Percentiles rank a stretch among this genome's conserved stretches.
Evolutionary conservation across 2,797 vertebrate genomes (phyloP).

Genomic region (Hemibagrus guttatus): DNA sequence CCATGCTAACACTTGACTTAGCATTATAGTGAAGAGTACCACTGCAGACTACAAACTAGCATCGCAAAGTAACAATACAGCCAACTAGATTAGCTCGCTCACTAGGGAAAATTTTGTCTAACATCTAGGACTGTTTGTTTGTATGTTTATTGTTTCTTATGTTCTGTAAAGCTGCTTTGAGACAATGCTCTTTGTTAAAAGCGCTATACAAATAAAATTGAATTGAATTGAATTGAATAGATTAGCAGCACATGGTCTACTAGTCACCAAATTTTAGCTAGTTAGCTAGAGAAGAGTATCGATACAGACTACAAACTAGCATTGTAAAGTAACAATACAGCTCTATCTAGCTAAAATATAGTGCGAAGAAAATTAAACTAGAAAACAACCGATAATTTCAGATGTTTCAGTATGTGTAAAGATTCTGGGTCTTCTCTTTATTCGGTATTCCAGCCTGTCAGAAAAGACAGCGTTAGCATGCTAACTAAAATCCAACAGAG

Average conservation of each 20-base stretch:
- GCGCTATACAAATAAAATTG: too few relatives aligned
- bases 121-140: too few relatives aligned
- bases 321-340: too few relatives aligned
- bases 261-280: not conserved
- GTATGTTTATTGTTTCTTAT: too few relatives aligned
- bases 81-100: not conserved
- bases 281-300: too few relatives aligned
- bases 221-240: not conserved
- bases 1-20: not conserved
- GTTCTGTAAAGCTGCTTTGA: too few relatives aligned
- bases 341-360: not conserved
- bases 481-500: not conserved
- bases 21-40: not conserved
- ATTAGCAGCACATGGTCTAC: not conserved
- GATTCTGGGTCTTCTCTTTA: not conserved
- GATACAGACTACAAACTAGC: too few relatives aligned
- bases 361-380: not conserved
- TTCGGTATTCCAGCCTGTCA: not conserved
- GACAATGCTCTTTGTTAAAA: too few relatives aligned
- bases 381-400: not conserved
- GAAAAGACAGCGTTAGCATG: not conserved
- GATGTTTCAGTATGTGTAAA: not conserved
- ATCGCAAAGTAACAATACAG: not conserved
- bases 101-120: too few relatives aligned
- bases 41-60: not conserved